Evolutionary conservation across 1,140 invertebrate species (phyloP), one percentile per base, ranked within the genome.

Genomic region (Zelostemma sp.): DNA sequence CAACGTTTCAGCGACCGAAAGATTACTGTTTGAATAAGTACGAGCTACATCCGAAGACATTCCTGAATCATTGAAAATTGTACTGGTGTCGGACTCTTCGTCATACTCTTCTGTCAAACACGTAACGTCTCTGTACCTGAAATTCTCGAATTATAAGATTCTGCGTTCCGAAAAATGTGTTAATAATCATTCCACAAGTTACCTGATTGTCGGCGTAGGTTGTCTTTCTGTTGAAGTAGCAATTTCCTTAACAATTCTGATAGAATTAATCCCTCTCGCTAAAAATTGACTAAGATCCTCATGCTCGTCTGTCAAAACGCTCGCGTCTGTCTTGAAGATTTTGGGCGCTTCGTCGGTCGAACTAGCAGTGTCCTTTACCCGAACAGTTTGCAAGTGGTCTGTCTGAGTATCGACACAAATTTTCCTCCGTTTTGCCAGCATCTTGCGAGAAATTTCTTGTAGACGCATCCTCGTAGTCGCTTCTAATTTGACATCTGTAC

Each of bases 341-440:
- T 72, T 74, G 0, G 68, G 51, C 1, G 41, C 41, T 12, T 74
- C 69, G n/a, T 81, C 73, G 1, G 79, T 83, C 1, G 77, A 16
- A 0, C 87, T 86, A 1, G 80, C 85, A 21, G 86, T 86, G 74
- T 91, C 89, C 77, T 85, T 89, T 1, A 90, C 82, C 5, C 89
- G 79, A 11, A 87, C 72, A 1, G 87, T 87, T 9, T 80, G 80
- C 16, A 74, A 71, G 41, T 74, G 68, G 54, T 88, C 86, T 3
- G 89, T 90, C 80, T 91, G 90, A 1, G 89, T 90, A 45, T 90
- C 87, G 48, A 87, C 88, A 72, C 86, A 88, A 15, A 88, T 86
- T 62, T 83, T 81, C 49, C 81, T 74, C 3, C 82, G 77, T 74
- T 88, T 86, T 58, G 89, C 88, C 51, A 83, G 50, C 82, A 85